Base-by-base conservation (phyloP, 2,113 vertebrate genomes). In the Boleophthalmus pectinirostris region DNA sequence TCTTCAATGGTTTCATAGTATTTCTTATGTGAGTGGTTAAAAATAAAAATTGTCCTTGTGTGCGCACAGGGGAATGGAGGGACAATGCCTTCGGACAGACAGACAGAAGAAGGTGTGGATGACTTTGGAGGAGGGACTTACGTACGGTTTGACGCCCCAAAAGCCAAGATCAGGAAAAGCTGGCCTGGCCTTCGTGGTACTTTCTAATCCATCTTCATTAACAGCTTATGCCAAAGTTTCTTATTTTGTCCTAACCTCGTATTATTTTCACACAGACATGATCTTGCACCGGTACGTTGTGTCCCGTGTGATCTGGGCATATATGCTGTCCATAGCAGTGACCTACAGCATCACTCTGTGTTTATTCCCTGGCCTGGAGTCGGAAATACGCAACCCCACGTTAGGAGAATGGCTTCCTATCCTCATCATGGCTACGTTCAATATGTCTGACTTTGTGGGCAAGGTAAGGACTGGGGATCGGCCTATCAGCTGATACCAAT, bases 361-460 rank as follows among this genome's bases (percentile, higher is more conserved):
- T 90, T 94, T 99, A 73, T 99, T 98, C 46, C 97, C 98, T 0
- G 98, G 98, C 5, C 93, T 99, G 80, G 96, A 98, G 90, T 99
- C 98, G 0, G 97, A 99, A 90, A 98, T 99, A 84, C 93, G 94
- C 38, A 97, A 98, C 88, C 87, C 78, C 45, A 93, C 90, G 0
- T 89, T 98, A 35, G 97, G 96, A 21, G 98, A 99, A 53, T 99
- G 97, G 98, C 94, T 99, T 49, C 98, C 98, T 76, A 99, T 99
- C 78, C 95, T 99, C 77, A 95, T 98, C 93, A 99, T 99, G 98
- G 98, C 98, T n/a, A 94, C 97, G 66, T 99, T 99, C 93, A 99
- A 99, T 93, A 96, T 99, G 85, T 96, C 98, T 0, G 98, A 99
- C 89, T 98, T 99, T 3, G 96, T 99, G 0, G 98, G 98, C 86